Conservation (phyloP, 2,113 vertebrate genomes). For the Bubo blakistoni region DNA sequence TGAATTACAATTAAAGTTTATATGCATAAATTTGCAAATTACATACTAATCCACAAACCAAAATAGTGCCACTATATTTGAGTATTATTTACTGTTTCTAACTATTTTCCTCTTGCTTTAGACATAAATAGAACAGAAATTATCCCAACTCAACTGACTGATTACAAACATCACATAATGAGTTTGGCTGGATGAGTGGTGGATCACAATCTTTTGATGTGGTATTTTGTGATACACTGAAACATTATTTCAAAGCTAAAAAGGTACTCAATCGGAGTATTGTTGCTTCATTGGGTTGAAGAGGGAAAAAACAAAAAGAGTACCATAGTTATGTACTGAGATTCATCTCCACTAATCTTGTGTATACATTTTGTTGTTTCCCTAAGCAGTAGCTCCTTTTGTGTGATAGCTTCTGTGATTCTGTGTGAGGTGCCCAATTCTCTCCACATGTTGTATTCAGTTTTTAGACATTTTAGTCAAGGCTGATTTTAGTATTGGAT, state of each 20-base stretch:
- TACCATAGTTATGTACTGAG: not conserved
- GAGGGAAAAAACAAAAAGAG: not conserved
- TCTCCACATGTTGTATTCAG: not conserved
- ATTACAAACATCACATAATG: not conserved
- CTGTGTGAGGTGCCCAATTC: not conserved
- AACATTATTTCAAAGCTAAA: not conserved
- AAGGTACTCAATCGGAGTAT: not conserved
- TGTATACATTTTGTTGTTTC: not conserved
- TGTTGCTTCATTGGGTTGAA: not conserved
- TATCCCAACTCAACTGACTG: not conserved
- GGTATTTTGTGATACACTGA: not conserved
- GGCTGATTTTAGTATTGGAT: not conserved
- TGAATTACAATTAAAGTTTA: not conserved
- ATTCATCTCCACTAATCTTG: not conserved
- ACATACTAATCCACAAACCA: not conserved
- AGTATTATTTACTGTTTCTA: not conserved
- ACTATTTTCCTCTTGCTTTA: not conserved
- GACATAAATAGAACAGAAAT: not conserved
- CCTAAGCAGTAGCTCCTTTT: not conserved
- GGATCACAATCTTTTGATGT: not conserved
- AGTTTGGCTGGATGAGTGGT: not conserved
- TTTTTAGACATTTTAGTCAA: not conserved
- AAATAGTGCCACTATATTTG: not conserved
- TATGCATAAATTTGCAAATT: not conserved
- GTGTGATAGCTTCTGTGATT: not conserved